Base-by-base conservation (phyloP, 2,797 vertebrate genomes). In the Brachyalestes nurse region DNA sequence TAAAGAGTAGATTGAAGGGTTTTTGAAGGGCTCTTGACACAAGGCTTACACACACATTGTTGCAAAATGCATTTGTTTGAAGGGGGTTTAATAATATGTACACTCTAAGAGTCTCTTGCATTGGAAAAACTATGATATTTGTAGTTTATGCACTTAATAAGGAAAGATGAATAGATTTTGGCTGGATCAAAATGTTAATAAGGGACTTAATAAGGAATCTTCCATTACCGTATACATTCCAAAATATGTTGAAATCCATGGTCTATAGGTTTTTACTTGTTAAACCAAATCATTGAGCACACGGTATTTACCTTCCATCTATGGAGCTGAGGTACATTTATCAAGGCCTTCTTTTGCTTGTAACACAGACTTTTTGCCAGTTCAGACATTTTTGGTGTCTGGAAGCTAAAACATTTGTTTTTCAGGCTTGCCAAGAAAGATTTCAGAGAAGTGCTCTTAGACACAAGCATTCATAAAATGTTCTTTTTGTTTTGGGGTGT, bases 401-500 rank as follows among this genome's bases (percentile, higher is more conserved):
- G 70, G 79, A 77, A 75, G 75, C 65, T 80, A 82, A 88, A 88
- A 85, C 78, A 79, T 82, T 82, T 79, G 72, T 77, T 79, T 86
- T 85, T 86, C 84, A 77, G 57, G 5, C 65, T 57, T 86, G 84
- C 83, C 86, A 83, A 77, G 71, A 86, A 80, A 75, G 83, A 75
- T 84, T 84, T 87, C 21, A 58, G 78, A 79, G 76, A 81, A 80
- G 79, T 64, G 42, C 77, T 75, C 5, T 34, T 78, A 85, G 84
- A 84, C 71, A 65, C 80, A 81, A 77, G 77, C 78, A 82, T 84
- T 85, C 69, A 84, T 57, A 67, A 77, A 69, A 86, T 72, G 77
- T 83, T 84, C 74, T 83, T 58, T 86, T 84, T 86, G 82, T 83
- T 82, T 84, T 79, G 77, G 73, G 86, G 81, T 86, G 75, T 87